Conservation (phyloP, 2,797 vertebrate species). For the Nothura maculosa region DNA sequence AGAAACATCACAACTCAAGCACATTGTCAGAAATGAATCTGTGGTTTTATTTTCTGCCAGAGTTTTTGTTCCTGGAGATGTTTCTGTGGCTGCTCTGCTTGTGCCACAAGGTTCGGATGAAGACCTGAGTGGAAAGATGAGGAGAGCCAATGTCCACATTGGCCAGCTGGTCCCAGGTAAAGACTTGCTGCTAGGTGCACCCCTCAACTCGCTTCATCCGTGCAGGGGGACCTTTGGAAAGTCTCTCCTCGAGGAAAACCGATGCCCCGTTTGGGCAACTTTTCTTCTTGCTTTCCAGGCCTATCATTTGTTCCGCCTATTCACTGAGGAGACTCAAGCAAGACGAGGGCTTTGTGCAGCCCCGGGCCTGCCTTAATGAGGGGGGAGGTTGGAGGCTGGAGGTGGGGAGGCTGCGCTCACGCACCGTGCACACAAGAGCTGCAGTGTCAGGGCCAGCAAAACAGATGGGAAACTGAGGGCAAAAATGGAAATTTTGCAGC, state of each 20-base stretch:
- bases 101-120: slow-evolving; percentile 12
- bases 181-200: not conserved
- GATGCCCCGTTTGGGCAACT: slow-evolving; percentile 34
- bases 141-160: not conserved
- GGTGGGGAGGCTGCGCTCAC: slow-evolving; percentile 30
- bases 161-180: not conserved
- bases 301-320: slow-evolving; percentile 62
- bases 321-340: slow-evolving; percentile 63
- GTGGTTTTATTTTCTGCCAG: not conserved
- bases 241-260: slow-evolving; percentile 54
- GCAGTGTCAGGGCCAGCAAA: not conserved
- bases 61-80: not conserved
- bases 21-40: not conserved
- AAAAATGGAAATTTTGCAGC: not conserved
- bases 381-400: slow-evolving; percentile 11
- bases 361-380: slow-evolving; percentile 11
- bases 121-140: rapidly evolving
- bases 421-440: not conserved
- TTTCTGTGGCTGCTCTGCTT: not conserved
- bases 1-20: not conserved
- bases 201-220: slow-evolving; percentile 55
- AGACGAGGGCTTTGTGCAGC: slow-evolving; percentile 51
- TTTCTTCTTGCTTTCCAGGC: slow-evolving; percentile 34
- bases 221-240: slow-evolving; percentile 57
- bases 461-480: not conserved